Base-by-base conservation (phyloP, 2,888 invertebrate species). In the Dicranocentrus wangi region DNA sequence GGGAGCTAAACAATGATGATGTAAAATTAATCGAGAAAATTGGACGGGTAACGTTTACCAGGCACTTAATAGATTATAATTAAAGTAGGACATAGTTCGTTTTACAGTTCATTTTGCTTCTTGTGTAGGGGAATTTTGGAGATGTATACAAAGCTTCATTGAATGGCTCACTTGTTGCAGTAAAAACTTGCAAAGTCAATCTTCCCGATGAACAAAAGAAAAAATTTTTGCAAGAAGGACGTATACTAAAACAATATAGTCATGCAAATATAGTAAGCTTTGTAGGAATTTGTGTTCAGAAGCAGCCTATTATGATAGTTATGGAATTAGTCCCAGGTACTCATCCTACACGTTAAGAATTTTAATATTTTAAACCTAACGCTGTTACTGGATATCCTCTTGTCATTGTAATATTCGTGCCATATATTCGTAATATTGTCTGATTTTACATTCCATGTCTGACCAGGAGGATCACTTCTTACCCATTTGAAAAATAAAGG, bases 301-400 rank as follows among this genome's bases (percentile, higher is more conserved):
- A 97, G 88, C 97, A 98, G 87, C 99, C 99, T 0, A 97, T 99
- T 78, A 98, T 98, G 97, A 98, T 99, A 87, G 97, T 99, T 39
- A 98, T 99, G 98, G 99, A 99, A 90, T 91, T 97, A 82, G 98
- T 98, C 60, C 93, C 94, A 86, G 94, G 94, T 94, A 88, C 88
- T 79, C n/a, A n/a, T n/a, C n/a, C n/a, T n/a, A n/a, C n/a, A n/a
- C n/a, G n/a, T n/a, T n/a, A n/a, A n/a, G n/a, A n/a, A n/a, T n/a
- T n/a, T n/a, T n/a, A n/a, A n/a, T n/a, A n/a, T n/a, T n/a, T n/a
- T n/a, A n/a, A n/a, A n/a, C n/a, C n/a, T n/a, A n/a, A n/a, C n/a
- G n/a, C n/a, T n/a, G n/a, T n/a, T n/a, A n/a, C n/a, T n/a, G n/a
- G n/a, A n/a, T n/a, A n/a, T n/a, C n/a, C n/a, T n/a, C n/a, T n/a